phyloP scores from a whole-genome alignment of 2,888 invertebrate species.

The Fragum whitleyi region DNA sequence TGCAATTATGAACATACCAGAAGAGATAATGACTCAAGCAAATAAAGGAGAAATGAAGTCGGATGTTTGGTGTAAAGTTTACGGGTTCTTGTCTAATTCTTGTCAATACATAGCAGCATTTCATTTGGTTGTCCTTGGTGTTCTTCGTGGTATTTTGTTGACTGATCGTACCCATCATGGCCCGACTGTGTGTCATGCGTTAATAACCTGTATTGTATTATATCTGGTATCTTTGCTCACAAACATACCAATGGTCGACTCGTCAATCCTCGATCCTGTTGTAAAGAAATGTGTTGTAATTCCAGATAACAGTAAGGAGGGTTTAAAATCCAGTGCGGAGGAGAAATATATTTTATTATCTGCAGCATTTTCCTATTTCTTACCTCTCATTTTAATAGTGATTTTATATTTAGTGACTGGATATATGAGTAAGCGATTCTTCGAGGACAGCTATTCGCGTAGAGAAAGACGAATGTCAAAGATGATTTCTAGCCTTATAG shows the following conservation, averaged over 20 bases:
- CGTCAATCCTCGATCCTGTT: conserved; percentile 42
- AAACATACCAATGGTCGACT: conserved; percentile 70
- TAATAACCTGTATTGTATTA: conserved; percentile 67
- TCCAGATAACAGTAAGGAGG: conserved; percentile 26
- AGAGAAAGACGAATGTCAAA: conserved; percentile 74
- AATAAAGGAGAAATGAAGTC: conserved; percentile 61
- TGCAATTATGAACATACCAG: conserved; percentile 71
- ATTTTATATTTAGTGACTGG: conserved; percentile 75
- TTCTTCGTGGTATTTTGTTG: conserved; percentile 75
- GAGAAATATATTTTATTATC: conserved; percentile 58
- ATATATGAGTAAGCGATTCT: conserved; percentile 75
- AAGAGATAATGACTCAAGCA: conserved; percentile 71
- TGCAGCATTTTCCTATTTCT: conserved; percentile 72
- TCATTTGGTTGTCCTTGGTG: conserved; percentile 76
- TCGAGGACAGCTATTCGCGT: conserved; percentile 77
- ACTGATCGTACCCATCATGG: conserved; percentile 72
- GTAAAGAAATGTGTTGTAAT: conserved; percentile 53
- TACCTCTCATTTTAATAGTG: conserved; percentile 72
- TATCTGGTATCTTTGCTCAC: conserved; percentile 72
- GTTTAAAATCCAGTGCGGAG: conserved; percentile 45
- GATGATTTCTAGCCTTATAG: conserved; percentile 73
- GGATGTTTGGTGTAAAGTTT: conserved; percentile 74
- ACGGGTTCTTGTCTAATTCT: conserved; percentile 63
- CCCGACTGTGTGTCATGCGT: conserved; percentile 68
- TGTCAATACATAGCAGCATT: conserved; percentile 73